Base-by-base conservation (phyloP, 2,797 vertebrate genomes). In the Trachops cirrhosus region DNA sequence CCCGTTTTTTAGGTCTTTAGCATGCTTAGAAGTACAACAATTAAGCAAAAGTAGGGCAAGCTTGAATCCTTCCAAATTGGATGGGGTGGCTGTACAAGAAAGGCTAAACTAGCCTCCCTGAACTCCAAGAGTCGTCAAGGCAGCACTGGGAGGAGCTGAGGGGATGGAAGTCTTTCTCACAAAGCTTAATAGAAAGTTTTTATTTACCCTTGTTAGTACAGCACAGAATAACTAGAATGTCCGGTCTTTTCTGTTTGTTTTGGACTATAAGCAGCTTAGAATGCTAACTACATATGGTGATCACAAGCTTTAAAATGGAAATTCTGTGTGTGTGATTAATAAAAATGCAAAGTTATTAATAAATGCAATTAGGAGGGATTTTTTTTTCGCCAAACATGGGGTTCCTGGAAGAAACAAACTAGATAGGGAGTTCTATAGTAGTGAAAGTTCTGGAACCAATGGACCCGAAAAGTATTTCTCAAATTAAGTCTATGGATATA, bases 21-120 rank as follows among this genome's bases (percentile, higher is more conserved):
- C 95, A 89, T 84, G 89, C 93, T 86, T 89, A 80, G 12, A 94
- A 96, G 92, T 89, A 95, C 90, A 97, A 96, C 93, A 97, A 96
- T 80, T 86, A 92, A 93, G 82, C 84, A 88, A 85, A 97, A 96
- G 77, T 82, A 90, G 93, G 93, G 52, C 95, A 92, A 86, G 74
- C 89, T 79, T 94, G 94, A 93, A 92, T 97, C 87, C 86, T 96
- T 94, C 86, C 93, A 94, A 82, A 62, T 9, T 88, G 54, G 21
- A 50, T 84, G 77, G 41, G 37, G n/a, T 52, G 78, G 86, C 86
- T 14, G 59, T 73, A 44, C 14, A 37, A 80, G 74, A 93, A 78
- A 73, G 48, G 34, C 68, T 89, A 32, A 71, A 54, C 15, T 88
- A 73, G 44, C 59, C 77, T 80, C 50, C 29, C 57, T 37, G 22